Conservation (phyloP, 2,888 invertebrate genomes). For the Diaperis boleti region DNA sequence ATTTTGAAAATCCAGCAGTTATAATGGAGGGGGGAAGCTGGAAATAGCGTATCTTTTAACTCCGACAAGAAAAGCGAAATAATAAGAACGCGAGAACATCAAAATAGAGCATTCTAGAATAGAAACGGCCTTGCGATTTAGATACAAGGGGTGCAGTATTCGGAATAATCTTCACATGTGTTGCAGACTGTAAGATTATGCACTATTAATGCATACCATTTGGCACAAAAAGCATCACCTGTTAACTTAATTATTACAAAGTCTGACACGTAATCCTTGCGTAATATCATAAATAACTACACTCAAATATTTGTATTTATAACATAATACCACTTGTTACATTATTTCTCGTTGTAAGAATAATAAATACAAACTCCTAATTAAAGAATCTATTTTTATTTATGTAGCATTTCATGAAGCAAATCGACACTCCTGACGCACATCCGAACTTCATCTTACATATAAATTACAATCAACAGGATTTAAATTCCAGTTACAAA, state of each 20-base stretch:
- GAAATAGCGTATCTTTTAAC: constrained; percentile 48
- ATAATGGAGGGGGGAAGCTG: constrained; percentile 47
- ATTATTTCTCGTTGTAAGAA: no score
- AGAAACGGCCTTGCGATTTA: constrained; percentile 42
- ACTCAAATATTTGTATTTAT: no score
- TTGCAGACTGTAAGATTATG: background rate
- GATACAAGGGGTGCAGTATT: constrained; percentile 10
- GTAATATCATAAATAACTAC: no score
- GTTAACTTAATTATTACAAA: background rate
- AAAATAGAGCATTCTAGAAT: constrained; percentile 43
- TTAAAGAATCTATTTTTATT: no score
- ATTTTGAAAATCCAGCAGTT: constrained; percentile 32
- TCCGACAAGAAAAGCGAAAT: constrained; percentile 40
- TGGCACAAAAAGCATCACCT: background rate
- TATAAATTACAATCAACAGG: no score
- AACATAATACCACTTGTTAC: no score
- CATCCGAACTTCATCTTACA: no score
- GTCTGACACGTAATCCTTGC: background rate
- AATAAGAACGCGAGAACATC: constrained; percentile 25
- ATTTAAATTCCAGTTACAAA: no score
- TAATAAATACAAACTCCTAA: no score
- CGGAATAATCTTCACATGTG: no score
- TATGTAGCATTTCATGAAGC: no score
- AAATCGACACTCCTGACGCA: no score
- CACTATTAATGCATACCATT: background rate